phyloP scores from a whole-genome alignment of 1,140 invertebrate genomes.

The Habropoda laboriosa region DNA sequence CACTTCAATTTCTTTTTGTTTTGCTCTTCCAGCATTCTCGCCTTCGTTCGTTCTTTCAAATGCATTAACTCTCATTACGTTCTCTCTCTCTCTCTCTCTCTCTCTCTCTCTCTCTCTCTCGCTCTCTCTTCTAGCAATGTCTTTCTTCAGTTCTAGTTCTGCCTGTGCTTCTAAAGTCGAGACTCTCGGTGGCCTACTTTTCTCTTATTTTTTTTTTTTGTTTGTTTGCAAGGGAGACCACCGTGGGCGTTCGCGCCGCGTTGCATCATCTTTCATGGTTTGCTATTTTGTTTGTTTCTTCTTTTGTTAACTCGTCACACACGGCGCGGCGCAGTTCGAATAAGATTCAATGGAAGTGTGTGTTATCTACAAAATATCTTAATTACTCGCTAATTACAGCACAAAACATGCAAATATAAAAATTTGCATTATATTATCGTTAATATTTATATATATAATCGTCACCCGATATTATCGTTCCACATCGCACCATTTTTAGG shows the following conservation, averaged over 20 bases:
- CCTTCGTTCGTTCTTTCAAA: conserved; percentile 11
- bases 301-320: conserved; percentile 52
- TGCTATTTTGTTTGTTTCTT: neutral
- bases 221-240: conserved; percentile 25
- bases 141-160: conserved; percentile 73
- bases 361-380: conserved; percentile 81
- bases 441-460: conserved; percentile 79
- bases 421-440: conserved; percentile 80
- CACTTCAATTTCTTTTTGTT: neutral
- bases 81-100: conserved; percentile 1
- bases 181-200: conserved; percentile 53
- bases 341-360: conserved; percentile 79
- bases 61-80: neutral
- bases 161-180: conserved; percentile 70
- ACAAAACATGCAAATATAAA: conserved; percentile 82
- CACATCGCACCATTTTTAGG: conserved; percentile 68
- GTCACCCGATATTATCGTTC: conserved; percentile 72
- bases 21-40: neutral
- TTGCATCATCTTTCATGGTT: conserved; percentile 3
- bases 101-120: neutral
- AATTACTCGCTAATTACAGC: conserved; percentile 82
- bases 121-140: conserved; percentile 59
- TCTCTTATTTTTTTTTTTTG: conserved; percentile 30
- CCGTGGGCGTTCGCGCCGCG: conserved; percentile 20
- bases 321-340: conserved; percentile 67